Base-by-base conservation (phyloP, 2,888 invertebrate genomes). In the Caenorhabditis panamensis region DNA sequence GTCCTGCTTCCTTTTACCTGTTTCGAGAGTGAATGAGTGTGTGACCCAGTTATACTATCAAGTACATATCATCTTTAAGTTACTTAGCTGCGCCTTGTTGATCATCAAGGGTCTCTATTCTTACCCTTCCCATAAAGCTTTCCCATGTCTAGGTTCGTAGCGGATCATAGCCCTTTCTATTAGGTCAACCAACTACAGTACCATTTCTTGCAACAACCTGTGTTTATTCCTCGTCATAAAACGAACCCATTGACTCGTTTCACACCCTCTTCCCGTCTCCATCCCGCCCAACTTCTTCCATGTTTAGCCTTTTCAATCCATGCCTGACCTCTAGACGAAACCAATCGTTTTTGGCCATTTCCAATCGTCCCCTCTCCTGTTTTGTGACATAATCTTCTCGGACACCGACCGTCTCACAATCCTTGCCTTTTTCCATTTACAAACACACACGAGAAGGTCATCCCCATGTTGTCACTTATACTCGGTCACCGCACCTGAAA, bases 331-430 rank as follows among this genome's bases (percentile, higher is more conserved):
- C 66, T 63, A 41, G 53, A 61, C 24, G 69, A 73, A 73, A 66
- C 64, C 73, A 73, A 66, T 66, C 73, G 66, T 59, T 66, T 73
- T 73, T 64, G 64, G 73, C 58, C 73, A 73, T 73, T 72, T 72
- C 63, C 53, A 26, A 22, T 69, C 61, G 61, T 61, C 44, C 47
- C 66, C n/a, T n/a, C 62, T 62, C 71, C 73, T 73, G 64, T 59
- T 73, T 73, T 73, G 64, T 73, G 73, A 73, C 73, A 73, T 73
- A 73, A 73, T 73, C 73, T 73, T 51, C 72, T 72, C 58, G 58
- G 72, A 56, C 59, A 37, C 36, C 36, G 20, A 37, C 44, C 20
- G 18, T 11, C 36, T 49, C 72, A 49, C 58, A 49, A 18, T 63
- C 37, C 69, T 24, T 56, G 20, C 47, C 58, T 16, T 22, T 28